These are phyloP conservation scores for Drosophila meridionalis DNA, from an alignment of 2,888 invertebrate species.

Conservation along the genomic window DNA sequence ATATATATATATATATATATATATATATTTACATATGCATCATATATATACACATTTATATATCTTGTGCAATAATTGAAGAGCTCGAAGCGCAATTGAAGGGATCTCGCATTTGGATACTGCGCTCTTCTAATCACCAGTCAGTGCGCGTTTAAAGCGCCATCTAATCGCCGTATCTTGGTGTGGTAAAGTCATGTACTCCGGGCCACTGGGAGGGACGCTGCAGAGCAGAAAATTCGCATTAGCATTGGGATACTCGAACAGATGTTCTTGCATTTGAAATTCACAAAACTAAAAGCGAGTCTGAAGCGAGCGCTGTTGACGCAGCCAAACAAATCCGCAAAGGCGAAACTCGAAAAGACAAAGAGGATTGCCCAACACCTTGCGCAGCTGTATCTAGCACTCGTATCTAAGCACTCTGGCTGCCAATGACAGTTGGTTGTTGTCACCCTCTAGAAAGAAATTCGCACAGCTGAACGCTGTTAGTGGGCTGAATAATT, in stretches of 20 bases:
- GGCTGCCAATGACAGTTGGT: constrained; percentile 70
- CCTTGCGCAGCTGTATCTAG: constrained; percentile 51
- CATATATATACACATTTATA: neutral
- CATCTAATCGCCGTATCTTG: constrained; percentile 29
- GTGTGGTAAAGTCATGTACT: constrained; percentile 30
- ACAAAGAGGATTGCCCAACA: constrained; percentile 67
- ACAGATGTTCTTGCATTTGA: constrained; percentile 84
- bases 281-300: constrained; percentile 84
- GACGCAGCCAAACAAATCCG: constrained; percentile 43
- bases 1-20: too few relatives aligned
- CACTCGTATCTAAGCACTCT: constrained; percentile 31
- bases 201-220: neutral
- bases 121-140: constrained; percentile 11
- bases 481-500: constrained; percentile 69
- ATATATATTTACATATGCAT: too few relatives aligned
- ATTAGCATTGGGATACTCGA: constrained; percentile 81
- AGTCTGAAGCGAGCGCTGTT: constrained; percentile 26
- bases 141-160: constrained; percentile 19
- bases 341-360: constrained; percentile 37
- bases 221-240: constrained; percentile 35
- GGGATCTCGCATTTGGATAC: neutral
- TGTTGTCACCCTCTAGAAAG: constrained; percentile 64
- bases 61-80: constrained; percentile 3
- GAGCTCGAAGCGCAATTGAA: neutral
- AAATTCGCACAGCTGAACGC: constrained; percentile 76